These are phyloP conservation scores for Cyanoderma ruficeps DNA, from an alignment of 2,113 vertebrate genomes.

Conservation along the genomic window DNA sequence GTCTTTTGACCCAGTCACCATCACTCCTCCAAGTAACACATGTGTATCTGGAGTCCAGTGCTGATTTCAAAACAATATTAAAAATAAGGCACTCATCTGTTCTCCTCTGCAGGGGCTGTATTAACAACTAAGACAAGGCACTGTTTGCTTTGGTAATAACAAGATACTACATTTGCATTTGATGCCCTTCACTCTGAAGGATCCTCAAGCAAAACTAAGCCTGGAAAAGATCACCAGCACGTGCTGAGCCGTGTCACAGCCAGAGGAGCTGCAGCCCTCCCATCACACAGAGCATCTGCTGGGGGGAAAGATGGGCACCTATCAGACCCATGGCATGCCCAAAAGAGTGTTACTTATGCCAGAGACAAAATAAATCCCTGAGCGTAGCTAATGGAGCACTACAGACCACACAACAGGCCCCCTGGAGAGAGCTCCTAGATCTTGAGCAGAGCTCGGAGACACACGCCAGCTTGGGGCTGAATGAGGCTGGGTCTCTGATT, in stretches of 20 bases:
- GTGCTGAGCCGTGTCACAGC: fast-evolving
- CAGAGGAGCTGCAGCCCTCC: background rate
- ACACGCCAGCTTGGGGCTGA: fast-evolving
- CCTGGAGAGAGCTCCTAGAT: background rate
- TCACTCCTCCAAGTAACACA: background rate
- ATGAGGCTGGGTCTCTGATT: background rate
- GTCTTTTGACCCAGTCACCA: background rate
- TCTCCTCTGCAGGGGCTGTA: background rate
- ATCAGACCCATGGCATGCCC: background rate
- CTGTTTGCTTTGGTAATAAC: background rate
- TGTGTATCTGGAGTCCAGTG: background rate
- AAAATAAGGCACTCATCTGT: background rate
- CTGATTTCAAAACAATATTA: background rate
- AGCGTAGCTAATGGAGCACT: background rate
- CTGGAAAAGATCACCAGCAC: fast-evolving
- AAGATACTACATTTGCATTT: background rate
- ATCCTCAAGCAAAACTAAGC: background rate
- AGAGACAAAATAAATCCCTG: background rate
- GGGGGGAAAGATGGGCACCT: background rate
- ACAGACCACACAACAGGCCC: background rate
- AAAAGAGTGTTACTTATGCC: fast-evolving
- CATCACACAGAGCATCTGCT: background rate
- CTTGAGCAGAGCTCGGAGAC: background rate
- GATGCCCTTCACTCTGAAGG: background rate
- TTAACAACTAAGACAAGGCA: background rate